Percentiles rank a stretch among this genome's conserved stretches.
These are phyloP conservation scores for Nipponia nippon DNA, from an alignment of 2,113 vertebrate genomes.

Conservation along the genomic window DNA sequence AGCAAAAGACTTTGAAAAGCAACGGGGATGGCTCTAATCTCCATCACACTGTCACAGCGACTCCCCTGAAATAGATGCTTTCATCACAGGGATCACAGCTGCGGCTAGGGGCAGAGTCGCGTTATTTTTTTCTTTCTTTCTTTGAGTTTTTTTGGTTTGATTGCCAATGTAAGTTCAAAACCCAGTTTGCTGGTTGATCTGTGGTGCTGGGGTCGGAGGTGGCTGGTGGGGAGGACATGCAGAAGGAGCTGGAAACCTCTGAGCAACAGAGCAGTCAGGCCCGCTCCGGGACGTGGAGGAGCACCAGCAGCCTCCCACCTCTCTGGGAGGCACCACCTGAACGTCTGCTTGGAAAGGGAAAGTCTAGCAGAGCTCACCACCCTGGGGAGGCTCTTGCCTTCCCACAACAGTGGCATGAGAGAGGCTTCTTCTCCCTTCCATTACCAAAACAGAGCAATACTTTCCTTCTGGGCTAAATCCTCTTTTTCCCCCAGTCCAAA, in stretches of 20 bases:
- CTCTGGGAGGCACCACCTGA: not conserved
- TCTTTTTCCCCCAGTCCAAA: not conserved
- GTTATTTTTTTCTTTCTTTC: not conserved
- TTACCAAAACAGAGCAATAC: not conserved
- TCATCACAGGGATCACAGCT: not conserved
- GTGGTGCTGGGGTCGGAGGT: not conserved
- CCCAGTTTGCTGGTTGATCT: not conserved
- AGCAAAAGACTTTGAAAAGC: not conserved
- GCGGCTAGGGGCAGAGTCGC: not conserved
- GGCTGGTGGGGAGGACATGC: not conserved
- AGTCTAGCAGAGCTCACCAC: not conserved
- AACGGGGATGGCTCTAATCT: not conserved
- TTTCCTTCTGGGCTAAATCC: not conserved
- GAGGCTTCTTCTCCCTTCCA: not conserved
- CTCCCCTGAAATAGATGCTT: not conserved
- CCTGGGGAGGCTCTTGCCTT: not conserved
- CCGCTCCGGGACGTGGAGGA: rapidly evolving
- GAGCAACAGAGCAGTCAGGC: not conserved
- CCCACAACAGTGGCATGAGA: not conserved
- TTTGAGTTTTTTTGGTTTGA: not conserved
- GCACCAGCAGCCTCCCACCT: not conserved
- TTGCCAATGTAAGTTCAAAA: not conserved
- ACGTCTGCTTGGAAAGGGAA: not conserved
- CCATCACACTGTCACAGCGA: rapidly evolving
- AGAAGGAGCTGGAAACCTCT: not conserved